phyloP scores from a whole-genome alignment of 1,140 invertebrate genomes.

The Calephelis nemesis region DNA sequence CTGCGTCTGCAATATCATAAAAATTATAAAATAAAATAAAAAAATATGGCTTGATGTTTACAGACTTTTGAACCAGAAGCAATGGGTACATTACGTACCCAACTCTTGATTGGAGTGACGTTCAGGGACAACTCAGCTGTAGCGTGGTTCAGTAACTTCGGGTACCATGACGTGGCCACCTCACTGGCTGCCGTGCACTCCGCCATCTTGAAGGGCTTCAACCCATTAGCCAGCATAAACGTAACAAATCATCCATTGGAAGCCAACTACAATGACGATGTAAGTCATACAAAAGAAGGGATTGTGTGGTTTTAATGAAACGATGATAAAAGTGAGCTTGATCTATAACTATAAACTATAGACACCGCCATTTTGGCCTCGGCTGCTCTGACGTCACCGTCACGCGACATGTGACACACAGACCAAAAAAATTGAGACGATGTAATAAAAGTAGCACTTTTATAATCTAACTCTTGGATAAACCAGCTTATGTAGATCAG shows the following conservation, averaged over 20 bases:
- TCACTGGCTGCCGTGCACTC: slow-evolving; percentile 54
- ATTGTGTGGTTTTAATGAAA: too few species aligned
- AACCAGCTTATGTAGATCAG: too few species aligned
- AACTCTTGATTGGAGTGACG: slow-evolving; percentile 57
- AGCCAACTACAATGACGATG: slow-evolving; percentile 57
- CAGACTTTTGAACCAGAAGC: slow-evolving; percentile 41
- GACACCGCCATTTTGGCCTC: too few species aligned
- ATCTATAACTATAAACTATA: too few species aligned
- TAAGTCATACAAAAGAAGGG: slow-evolving; percentile 25
- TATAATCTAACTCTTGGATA: too few species aligned
- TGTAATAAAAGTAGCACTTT: too few species aligned
- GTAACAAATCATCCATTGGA: slow-evolving; percentile 63
- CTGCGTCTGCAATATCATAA: too few species aligned
- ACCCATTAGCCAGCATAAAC: slow-evolving; percentile 41
- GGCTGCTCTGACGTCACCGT: too few species aligned
- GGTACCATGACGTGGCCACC: slow-evolving; percentile 61
- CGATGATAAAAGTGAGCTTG: too few species aligned
- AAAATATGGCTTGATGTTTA: not conserved
- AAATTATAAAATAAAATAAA: too few species aligned
- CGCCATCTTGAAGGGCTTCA: slow-evolving; percentile 48
- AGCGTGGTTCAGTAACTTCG: slow-evolving; percentile 71
- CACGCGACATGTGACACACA: too few species aligned
- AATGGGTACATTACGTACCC: slow-evolving; percentile 44
- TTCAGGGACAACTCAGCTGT: slow-evolving; percentile 48
- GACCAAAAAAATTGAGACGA: too few species aligned